A percentile compares a stretch with the other conserved stretches of the same genome.
These are phyloP conservation scores for Melipona quadrifasciata DNA, from an alignment of 1,140 invertebrate genomes.

Conservation along the genomic window DNA sequence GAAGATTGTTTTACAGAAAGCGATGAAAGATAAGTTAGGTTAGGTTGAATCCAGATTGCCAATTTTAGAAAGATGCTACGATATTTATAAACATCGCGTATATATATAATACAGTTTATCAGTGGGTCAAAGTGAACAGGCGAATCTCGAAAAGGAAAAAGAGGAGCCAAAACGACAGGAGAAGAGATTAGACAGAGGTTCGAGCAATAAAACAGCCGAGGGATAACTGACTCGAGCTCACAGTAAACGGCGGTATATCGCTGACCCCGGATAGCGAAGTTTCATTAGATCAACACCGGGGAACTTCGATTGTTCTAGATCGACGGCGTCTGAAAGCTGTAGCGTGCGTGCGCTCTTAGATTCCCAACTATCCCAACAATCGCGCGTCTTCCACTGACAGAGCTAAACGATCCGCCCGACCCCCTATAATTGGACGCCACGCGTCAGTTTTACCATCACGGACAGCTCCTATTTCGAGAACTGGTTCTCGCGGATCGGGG, in stretches of 20 bases:
- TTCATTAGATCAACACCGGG: constrained; percentile 25
- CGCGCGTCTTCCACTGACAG: constrained; percentile 9
- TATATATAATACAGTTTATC: too few species aligned
- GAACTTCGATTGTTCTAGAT: constrained; percentile 8
- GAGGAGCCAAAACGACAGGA: not conserved
- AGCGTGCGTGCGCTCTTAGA: constrained; percentile 30
- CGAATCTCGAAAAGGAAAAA: too few species aligned
- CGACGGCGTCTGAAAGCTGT: not conserved
- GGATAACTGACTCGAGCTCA: not conserved
- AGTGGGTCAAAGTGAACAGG: not conserved
- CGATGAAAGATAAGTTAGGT: too few species aligned
- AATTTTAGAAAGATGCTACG: too few species aligned
- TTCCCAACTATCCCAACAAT: constrained; percentile 14
- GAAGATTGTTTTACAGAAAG: too few species aligned
- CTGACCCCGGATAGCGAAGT: not conserved
- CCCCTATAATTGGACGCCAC: constrained; percentile 35
- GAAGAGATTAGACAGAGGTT: not conserved
- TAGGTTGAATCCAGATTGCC: too few species aligned
- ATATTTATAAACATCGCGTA: too few species aligned
- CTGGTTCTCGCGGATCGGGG: not conserved
- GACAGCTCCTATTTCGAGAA: not conserved
- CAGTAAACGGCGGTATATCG: not conserved
- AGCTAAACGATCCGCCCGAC: constrained; percentile 15
- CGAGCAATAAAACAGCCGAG: not conserved
- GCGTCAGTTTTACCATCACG: not conserved